These are phyloP conservation scores for Pyrocephalus nanus DNA, from an alignment of 2,797 vertebrate genomes.

Conservation along the genomic window DNA sequence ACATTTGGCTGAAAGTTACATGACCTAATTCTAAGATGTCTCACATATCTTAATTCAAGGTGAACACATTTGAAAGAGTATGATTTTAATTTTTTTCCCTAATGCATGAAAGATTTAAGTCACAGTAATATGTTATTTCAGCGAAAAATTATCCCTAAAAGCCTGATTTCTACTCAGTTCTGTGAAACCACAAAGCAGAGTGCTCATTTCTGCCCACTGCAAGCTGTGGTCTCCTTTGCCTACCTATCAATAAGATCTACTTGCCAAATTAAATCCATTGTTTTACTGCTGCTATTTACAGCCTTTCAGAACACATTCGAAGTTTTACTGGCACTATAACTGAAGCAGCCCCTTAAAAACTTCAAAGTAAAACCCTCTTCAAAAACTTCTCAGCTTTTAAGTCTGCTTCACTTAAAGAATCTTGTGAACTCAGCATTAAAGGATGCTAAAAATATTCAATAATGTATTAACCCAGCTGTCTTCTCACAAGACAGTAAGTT, in stretches of 20 bases:
- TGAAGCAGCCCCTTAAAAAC: background rate
- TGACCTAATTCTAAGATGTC: background rate
- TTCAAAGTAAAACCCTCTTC: constrained; percentile 41
- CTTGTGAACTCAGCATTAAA: constrained; percentile 64
- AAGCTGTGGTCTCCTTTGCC: background rate
- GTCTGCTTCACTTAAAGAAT: constrained; percentile 20
- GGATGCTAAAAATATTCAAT: constrained; percentile 61
- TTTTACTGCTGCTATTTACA: background rate
- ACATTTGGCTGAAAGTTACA: background rate
- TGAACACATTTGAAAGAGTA: background rate
- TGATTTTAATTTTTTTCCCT: background rate
- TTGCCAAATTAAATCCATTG: background rate
- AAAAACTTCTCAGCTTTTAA: constrained; percentile 47
- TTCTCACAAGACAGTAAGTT: constrained; percentile 18
- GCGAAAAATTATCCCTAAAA: background rate
- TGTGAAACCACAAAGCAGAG: background rate
- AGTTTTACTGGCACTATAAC: background rate
- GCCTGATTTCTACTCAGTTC: background rate
- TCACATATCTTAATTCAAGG: background rate
- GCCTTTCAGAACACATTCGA: background rate
- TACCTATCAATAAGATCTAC: background rate
- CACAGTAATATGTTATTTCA: background rate
- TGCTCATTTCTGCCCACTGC: background rate
- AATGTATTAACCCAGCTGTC: constrained; percentile 57
- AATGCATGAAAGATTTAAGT: background rate